Evolutionary conservation across 2,113 vertebrate genomes (phyloP).

Genomic region (Excalfactoria chinensis): DNA sequence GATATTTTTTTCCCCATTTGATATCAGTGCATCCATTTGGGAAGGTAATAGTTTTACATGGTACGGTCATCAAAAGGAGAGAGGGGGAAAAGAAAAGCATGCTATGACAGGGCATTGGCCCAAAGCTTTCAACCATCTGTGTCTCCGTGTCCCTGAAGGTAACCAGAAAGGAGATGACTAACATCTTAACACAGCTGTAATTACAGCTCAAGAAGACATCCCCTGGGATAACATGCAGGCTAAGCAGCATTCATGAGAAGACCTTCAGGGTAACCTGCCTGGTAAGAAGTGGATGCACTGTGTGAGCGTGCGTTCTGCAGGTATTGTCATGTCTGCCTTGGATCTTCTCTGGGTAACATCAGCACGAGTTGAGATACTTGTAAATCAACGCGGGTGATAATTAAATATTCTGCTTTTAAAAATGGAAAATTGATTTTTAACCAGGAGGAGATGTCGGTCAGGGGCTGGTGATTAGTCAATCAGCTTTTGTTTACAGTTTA

Average conservation of each 20-base stretch:
- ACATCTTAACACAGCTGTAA: not conserved
- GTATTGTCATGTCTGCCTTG: not conserved
- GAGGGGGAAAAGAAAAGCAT: not conserved
- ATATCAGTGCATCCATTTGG: not conserved
- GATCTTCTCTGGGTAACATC: not conserved
- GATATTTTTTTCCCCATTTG: not conserved
- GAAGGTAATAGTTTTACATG: no score
- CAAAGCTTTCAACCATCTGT: not conserved
- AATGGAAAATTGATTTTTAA: constrained; percentile 67
- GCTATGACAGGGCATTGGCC: not conserved
- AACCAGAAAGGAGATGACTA: not conserved
- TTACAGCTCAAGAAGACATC: not conserved
- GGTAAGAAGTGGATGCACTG: not conserved
- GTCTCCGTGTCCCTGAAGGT: not conserved
- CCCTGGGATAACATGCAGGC: not conserved
- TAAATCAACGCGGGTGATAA: constrained; percentile 66
- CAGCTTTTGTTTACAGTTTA: constrained; percentile 52
- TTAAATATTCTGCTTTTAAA: constrained; percentile 61
- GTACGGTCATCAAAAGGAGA: no score
- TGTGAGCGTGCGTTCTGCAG: not conserved
- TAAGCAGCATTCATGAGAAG: not conserved
- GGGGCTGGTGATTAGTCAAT: not conserved
- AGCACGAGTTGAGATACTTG: constrained; percentile 21
- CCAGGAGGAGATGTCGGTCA: constrained; percentile 21
- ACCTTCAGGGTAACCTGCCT: not conserved